phyloP scores from a whole-genome alignment of 2,797 vertebrate genomes.

The Enteromius mattozi region DNA sequence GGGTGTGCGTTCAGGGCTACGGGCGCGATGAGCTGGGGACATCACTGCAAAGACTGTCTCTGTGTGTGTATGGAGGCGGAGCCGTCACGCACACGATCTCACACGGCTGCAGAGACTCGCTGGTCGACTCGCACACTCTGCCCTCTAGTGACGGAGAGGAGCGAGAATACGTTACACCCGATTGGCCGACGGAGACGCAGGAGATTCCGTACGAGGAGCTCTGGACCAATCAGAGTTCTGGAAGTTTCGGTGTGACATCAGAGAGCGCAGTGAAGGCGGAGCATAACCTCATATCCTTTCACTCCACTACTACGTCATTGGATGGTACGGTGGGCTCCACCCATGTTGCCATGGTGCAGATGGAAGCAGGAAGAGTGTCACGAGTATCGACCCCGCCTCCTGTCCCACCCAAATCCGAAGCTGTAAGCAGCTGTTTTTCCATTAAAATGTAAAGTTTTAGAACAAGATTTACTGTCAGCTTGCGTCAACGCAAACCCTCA shows the following conservation, averaged over 20 bases:
- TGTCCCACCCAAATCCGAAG: conserved; percentile 95
- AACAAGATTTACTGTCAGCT: too few relatives aligned
- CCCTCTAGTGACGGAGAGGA: conserved; percentile 77
- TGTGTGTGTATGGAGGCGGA: conserved; percentile 78
- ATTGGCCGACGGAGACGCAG: conserved; percentile 88
- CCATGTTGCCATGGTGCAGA: conserved; percentile 66
- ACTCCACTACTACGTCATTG: conserved; percentile 73
- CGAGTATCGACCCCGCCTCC: conserved; percentile 85
- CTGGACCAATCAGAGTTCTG: conserved; percentile 85
- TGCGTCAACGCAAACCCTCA: too few relatives aligned
- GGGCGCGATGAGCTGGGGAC: conserved; percentile 79
- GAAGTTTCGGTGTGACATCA: conserved; percentile 67
- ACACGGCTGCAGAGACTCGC: conserved; percentile 79
- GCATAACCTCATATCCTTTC: conserved; percentile 86
- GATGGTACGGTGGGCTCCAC: conserved; percentile 77
- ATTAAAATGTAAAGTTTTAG: not conserved
- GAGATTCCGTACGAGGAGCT: conserved; percentile 98
- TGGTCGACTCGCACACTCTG: conserved; percentile 67
- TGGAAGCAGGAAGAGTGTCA: conserved; percentile 76
- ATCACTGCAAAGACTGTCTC: conserved; percentile 83
- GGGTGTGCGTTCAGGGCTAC: conserved; percentile 81
- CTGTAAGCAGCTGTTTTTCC: conserved; percentile 82
- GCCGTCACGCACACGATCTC: conserved; percentile 61
- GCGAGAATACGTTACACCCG: conserved; percentile 90
- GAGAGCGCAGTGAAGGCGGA: conserved; percentile 78